phyloP scores from a whole-genome alignment of 2,797 vertebrate species.

The Tokudaia tokunoshimensis region DNA sequence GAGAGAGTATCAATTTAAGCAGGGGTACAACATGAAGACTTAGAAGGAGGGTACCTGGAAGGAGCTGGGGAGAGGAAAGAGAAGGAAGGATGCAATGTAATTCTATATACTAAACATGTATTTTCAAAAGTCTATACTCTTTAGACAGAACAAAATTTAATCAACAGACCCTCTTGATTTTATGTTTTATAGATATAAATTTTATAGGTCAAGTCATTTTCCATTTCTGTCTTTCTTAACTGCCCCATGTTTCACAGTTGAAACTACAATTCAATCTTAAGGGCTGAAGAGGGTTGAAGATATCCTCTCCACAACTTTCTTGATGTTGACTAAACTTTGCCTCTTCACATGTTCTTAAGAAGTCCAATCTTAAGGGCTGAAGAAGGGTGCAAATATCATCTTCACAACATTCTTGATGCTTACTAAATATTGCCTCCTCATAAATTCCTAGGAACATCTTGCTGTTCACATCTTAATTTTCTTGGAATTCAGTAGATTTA shows the following conservation, averaged over 20 bases:
- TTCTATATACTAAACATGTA: neutral
- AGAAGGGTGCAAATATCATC: neutral
- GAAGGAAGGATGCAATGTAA: too few species aligned
- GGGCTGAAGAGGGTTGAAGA: neutral
- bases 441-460: neutral
- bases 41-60: neutral
- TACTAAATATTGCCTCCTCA: neutral
- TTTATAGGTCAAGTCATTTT: neutral
- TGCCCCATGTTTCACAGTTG: neutral
- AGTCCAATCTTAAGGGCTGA: too few species aligned
- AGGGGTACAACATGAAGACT: too few species aligned
- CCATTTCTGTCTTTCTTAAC: neutral
- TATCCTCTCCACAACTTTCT: too few species aligned
- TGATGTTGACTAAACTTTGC: too few species aligned
- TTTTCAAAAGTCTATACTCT: neutral
- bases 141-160: neutral
- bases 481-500: neutral
- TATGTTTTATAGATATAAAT: neutral
- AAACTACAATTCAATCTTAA: neutral
- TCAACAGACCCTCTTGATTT: neutral
- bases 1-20: too few species aligned
- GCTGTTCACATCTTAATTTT: neutral
- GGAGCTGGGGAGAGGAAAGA: neutral
- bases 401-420: neutral
- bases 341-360: too few species aligned